These are phyloP conservation scores for Drosophila kokeensis DNA, from an alignment of 2,888 invertebrate species.

Conservation along the genomic window DNA sequence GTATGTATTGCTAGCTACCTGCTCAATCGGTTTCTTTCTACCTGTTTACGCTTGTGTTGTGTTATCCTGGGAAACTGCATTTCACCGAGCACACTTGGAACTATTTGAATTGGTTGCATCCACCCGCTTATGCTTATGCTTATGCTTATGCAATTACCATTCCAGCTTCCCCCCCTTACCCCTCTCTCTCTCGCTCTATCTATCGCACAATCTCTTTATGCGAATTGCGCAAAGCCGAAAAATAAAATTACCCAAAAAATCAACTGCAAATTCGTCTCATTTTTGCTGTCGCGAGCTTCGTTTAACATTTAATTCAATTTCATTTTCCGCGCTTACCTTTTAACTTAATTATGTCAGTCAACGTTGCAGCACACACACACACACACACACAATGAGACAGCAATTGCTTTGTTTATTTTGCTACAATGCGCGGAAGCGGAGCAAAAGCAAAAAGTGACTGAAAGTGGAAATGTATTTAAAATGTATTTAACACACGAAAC, in stretches of 20 bases:
- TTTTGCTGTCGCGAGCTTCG: conserved; percentile 58
- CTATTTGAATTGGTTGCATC: neutral
- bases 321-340: conserved; percentile 41
- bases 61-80: conserved; percentile 5
- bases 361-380: conserved; percentile 37
- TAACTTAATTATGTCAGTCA: conserved; percentile 70
- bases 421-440: conserved; percentile 46
- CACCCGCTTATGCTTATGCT: conserved; percentile 24
- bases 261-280: conserved; percentile 48
- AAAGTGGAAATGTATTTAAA: conserved; percentile 7
- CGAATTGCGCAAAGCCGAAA: conserved; percentile 20
- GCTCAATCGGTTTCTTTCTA: neutral
- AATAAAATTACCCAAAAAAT: conserved; percentile 2
- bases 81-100: neutral
- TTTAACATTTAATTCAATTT: conserved; percentile 55
- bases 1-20: neutral
- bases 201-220: conserved; percentile 1
- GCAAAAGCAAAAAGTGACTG: conserved; percentile 4
- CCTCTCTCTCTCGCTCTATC: neutral
- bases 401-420: conserved; percentile 39
- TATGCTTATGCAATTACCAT: conserved; percentile 35
- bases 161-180: neutral
- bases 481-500: conserved; percentile 1
- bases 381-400: conserved; percentile 10
- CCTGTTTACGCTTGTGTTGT: neutral